Base-by-base conservation (phyloP, 2,113 vertebrate genomes). In the Epinephelus moara region DNA sequence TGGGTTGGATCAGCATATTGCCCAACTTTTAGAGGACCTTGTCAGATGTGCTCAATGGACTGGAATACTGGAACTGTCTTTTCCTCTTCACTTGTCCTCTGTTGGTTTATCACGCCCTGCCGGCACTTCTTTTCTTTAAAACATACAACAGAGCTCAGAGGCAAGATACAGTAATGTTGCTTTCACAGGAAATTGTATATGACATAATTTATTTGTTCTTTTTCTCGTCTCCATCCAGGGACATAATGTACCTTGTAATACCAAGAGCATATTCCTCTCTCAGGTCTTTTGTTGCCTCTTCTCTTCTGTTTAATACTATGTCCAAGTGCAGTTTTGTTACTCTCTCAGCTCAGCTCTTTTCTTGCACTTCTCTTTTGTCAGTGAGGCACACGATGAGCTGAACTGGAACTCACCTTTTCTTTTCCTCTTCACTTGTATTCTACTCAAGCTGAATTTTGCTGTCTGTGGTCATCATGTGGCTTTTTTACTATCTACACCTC, bases 31-130 rank as follows among this genome's bases (percentile, higher is more conserved):
- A 52, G 56, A 87, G 61, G 69, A 69, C 75, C 63, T 78, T 87
- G 85, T 89, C 85, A 88, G 40, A 45, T 30, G 49, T 55, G 64
- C 55, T 66, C 86, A 87, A 74, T 87, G 59, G 67, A 69, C 67
- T 82, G 80, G 76, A 89, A 80, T 82, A 61, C 73, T 68, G 25
- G 81, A 80, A 61, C 57, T 64, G 50, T 76, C 80, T 70, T 80
- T 70, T 67, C 49, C 75, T 80, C 53, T 67, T 75, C 40, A 75
- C 77, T 80, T 57, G 50, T 80, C 53, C 77, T 79, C 25, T 76
- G 53, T 21, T 68, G 66, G 78, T 67, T 75, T 73, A 62, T 71
- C 53, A 72, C 55, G 40, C 79, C 60, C 37, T 61, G 30, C 45
- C 4, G 1, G 49, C 56, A 74, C 19, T 49, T 62, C 14, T 50